These are phyloP conservation scores for Temnothorax curvispinosus DNA, from an alignment of 1,140 invertebrate species.

Conservation along the genomic window DNA sequence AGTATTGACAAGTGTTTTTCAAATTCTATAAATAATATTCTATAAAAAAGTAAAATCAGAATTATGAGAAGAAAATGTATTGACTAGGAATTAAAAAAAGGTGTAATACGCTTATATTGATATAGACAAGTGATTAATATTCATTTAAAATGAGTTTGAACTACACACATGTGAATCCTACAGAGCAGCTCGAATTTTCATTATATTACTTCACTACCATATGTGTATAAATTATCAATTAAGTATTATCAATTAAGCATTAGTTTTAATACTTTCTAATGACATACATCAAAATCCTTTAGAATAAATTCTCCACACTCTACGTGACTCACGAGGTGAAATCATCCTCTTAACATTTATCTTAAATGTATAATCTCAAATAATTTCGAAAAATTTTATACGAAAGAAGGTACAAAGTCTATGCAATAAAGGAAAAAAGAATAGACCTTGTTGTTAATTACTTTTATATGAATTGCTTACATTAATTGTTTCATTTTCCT, in stretches of 20 bases:
- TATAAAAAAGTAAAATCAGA: neutral
- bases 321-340: neutral
- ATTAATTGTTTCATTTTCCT: neutral
- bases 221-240: slow-evolving; percentile 8
- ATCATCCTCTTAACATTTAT: neutral
- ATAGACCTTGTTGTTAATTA: neutral
- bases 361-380: neutral
- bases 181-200: neutral
- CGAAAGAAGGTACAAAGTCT: neutral
- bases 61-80: neutral
- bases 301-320: neutral
- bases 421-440: neutral
- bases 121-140: neutral
- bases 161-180: neutral
- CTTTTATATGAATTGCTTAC: neutral
- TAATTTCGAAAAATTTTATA: slow-evolving; percentile 3
- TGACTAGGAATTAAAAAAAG: too few relatives aligned
- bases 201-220: neutral
- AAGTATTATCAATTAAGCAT: neutral
- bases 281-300: neutral
- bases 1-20: slow-evolving; percentile 8
- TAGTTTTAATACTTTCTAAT: neutral
- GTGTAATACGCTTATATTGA: neutral
- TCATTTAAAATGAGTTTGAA: neutral
- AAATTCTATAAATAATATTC: neutral